These are phyloP conservation scores for Euglossa dilemma DNA, from an alignment of 1,140 invertebrate genomes.

Conservation along the genomic window DNA sequence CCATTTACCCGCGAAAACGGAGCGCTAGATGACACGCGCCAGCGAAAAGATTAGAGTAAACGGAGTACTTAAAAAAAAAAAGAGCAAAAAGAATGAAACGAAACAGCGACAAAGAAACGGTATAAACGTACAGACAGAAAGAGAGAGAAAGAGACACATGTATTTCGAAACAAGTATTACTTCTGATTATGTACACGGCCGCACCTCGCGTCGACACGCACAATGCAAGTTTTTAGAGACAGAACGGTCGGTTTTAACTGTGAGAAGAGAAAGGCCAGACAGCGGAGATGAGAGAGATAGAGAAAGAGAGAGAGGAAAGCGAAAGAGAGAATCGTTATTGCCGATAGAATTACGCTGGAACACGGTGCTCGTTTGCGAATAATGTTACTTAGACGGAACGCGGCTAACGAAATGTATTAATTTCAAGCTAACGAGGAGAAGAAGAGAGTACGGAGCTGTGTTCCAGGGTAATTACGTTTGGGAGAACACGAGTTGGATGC, in stretches of 20 bases:
- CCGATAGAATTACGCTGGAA: conserved; percentile 34
- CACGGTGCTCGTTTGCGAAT: neutral
- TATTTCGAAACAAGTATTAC: conserved; percentile 20
- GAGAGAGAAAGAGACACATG: neutral
- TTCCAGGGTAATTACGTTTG: conserved; percentile 34
- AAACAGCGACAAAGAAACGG: conserved; percentile 27
- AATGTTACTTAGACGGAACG: neutral
- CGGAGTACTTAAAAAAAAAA: no score
- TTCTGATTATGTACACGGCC: conserved; percentile 74
- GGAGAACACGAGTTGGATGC: conserved; percentile 43
- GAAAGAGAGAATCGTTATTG: conserved; percentile 20
- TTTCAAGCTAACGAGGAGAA: neutral
- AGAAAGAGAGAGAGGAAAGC: conserved; percentile 10
- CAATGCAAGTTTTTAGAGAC: conserved; percentile 46
- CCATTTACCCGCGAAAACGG: conserved; percentile 46
- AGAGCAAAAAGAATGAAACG: conserved; percentile 24
- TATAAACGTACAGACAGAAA: no score
- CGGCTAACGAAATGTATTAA: neutral
- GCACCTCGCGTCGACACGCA: conserved; percentile 79
- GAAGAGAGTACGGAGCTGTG: neutral
- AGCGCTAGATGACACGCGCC: conserved; percentile 26
- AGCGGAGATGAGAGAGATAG: conserved; percentile 53
- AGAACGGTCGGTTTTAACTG: conserved; percentile 43
- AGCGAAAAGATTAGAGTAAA: conserved; percentile 5
- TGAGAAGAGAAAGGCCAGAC: conserved; percentile 53